These are phyloP conservation scores for Meloe dianella DNA, from an alignment of 2,888 invertebrate genomes.

Conservation along the genomic window DNA sequence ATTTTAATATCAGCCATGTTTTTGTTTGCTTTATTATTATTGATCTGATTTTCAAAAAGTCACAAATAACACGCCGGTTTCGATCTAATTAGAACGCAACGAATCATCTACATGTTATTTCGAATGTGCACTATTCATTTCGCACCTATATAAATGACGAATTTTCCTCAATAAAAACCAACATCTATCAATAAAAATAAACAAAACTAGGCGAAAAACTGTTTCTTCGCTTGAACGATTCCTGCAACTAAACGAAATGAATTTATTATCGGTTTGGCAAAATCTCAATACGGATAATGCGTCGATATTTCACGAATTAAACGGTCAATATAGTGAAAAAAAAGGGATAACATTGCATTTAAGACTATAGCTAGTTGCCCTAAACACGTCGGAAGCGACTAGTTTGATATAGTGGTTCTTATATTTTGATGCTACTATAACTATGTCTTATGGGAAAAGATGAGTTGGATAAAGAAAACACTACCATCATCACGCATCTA, in stretches of 20 bases:
- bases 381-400: conserved; percentile 31
- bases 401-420: conserved; percentile 33
- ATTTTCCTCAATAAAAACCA: neutral
- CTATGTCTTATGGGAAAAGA: neutral
- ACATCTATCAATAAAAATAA: neutral
- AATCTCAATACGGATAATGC: conserved; percentile 17
- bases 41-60: neutral
- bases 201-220: neutral
- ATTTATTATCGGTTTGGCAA: conserved; percentile 28
- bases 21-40: no score
- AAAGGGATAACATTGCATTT: neutral
- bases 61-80: neutral
- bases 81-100: neutral
- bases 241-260: conserved; percentile 20
- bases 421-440: neutral
- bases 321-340: neutral
- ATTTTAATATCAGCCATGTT: neutral
- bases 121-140: neutral
- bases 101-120: neutral
- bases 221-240: neutral
- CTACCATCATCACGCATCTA: conserved; percentile 30
- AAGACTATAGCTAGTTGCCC: conserved; percentile 23
- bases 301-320: conserved; percentile 22
- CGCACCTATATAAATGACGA: no score
- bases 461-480: neutral